phyloP scores from a whole-genome alignment of 2,888 invertebrate species.

The Pinctada fucata region DNA sequence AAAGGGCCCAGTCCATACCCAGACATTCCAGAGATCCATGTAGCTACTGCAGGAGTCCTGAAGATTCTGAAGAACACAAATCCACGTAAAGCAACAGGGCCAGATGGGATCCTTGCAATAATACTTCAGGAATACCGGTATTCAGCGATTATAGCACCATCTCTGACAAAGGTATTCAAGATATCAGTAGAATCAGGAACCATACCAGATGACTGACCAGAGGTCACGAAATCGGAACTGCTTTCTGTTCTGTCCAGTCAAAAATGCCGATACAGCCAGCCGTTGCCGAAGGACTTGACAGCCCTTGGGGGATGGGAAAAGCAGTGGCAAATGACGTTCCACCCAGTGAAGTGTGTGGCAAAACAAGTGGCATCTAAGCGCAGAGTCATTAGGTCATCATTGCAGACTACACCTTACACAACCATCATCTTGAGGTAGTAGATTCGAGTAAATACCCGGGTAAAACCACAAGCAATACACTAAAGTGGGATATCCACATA shows the following conservation, averaged over 20 bases:
- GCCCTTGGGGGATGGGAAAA: too few relatives aligned
- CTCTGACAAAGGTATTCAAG: not conserved
- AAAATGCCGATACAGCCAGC: not conserved
- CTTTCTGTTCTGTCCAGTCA: not conserved
- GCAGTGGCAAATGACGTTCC: too few relatives aligned
- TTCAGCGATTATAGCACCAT: not conserved
- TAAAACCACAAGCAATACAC: too few relatives aligned
- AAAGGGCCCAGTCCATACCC: not conserved
- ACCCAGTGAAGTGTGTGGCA: too few relatives aligned
- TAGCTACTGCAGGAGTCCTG: not conserved
- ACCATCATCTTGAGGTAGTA: too few relatives aligned
- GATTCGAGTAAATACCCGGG: too few relatives aligned
- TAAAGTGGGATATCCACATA: too few relatives aligned
- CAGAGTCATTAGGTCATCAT: too few relatives aligned
- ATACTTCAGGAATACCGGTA: not conserved
- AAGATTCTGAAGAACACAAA: not conserved
- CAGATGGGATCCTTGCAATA: not conserved
- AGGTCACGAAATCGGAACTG: not conserved
- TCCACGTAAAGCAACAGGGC: not conserved
- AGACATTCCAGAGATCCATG: not conserved
- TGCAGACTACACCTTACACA: too few relatives aligned
- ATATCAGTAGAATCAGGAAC: not conserved
- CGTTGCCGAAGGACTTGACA: too few relatives aligned
- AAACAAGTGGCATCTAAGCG: too few relatives aligned
- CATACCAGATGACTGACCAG: constrained; percentile 1